Base-by-base conservation (phyloP, 2,797 vertebrate species). In the Rhinella marina region DNA sequence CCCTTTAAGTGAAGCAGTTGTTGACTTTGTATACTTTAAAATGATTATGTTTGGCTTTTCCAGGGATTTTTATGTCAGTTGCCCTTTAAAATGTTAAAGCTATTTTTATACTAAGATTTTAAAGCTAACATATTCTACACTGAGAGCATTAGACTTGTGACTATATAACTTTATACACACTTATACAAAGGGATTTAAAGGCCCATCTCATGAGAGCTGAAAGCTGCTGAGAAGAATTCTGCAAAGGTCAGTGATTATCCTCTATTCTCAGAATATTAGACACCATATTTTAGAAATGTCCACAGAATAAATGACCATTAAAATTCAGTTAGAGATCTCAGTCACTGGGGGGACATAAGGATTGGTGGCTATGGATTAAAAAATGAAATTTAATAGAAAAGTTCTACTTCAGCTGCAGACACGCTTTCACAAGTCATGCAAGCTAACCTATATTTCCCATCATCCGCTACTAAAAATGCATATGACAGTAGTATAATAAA, bases 191-290 rank as follows among this genome's bases (percentile, higher is more conserved):
- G 73, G 70, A 75, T 76, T 87, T 82, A 87, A 87, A 78, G 86
- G 86, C 68, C 86, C 68, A 75, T 82, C 86, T 87, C 86, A 21
- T 52, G 79, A 87, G 86, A 87, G 32, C 68, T 62, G 27, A 87
- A 87, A 66, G 59, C 32, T 82, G 81, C 81, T 83, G 80, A 82
- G 72, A 75, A 75, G 86, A 82, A 87, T 82, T 82, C 50, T 77
- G 70, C 68, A 87, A 82, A 87, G 86, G 80, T 87, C 86, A 87
- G 80, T 83, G 86, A 83, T 87, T 87, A 82, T 87, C 81, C 80
- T 76, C 81, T 77, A 75, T 87, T 76, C 80, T 48, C 32, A 64
- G 81, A 83, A 77, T 83, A 82, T 87, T 87, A 83, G 86, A 82
- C 80, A 66, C 86, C 81, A 83, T 82, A 87, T 87, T 87, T 87